These are phyloP conservation scores for Dolichopus griseipennis DNA, from an alignment of 2,888 invertebrate species.

Conservation along the genomic window DNA sequence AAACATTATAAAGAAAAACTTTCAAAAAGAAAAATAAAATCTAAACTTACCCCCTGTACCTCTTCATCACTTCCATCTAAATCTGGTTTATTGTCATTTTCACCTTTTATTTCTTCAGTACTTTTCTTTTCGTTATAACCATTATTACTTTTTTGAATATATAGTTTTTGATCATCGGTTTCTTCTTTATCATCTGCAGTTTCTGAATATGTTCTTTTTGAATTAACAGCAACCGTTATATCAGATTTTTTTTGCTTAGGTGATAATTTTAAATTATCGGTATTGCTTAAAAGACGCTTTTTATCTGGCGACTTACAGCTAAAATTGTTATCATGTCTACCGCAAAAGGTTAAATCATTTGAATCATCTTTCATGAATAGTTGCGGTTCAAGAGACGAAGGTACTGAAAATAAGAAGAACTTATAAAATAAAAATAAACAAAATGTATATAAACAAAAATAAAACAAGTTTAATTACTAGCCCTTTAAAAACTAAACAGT, in stretches of 20 bases:
- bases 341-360: background rate
- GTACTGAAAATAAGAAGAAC: background rate
- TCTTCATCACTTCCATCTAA: background rate
- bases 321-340: background rate
- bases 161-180: background rate
- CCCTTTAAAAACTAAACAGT: too few relatives aligned
- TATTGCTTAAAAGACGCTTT: background rate
- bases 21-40: too few relatives aligned
- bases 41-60: background rate
- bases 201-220: background rate
- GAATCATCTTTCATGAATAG: background rate
- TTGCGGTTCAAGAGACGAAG: background rate
- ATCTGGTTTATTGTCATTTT: background rate
- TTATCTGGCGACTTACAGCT: background rate
- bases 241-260: background rate
- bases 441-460: too few relatives aligned
- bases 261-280: background rate
- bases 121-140: background rate
- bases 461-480: too few relatives aligned
- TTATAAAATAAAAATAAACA: background rate
- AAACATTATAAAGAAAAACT: background rate
- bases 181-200: background rate
- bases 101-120: background rate
- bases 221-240: background rate
- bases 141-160: background rate